A percentile compares a stretch with the other conserved stretches of the same genome.
Conservation (phyloP, 2,113 vertebrate species). For the Nyctibius bracteatus region DNA sequence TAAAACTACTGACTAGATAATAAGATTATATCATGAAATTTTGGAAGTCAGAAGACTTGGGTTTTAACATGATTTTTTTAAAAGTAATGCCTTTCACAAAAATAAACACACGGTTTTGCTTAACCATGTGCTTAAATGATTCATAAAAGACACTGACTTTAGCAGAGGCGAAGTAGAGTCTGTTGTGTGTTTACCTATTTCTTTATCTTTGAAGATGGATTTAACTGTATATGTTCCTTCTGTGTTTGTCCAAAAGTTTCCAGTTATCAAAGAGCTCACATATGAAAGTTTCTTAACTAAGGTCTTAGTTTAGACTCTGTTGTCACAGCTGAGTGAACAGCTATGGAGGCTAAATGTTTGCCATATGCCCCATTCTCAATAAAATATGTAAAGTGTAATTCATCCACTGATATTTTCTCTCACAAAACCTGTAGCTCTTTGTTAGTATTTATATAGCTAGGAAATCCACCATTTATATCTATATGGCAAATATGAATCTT, state of each 20-base stretch:
- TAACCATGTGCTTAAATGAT: not conserved
- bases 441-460: not conserved
- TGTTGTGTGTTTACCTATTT: not conserved
- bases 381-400: constrained; percentile 36
- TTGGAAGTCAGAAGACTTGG: not conserved
- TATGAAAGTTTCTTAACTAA: constrained; percentile 4
- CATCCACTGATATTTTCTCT: not conserved
- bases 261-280: not conserved
- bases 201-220: not conserved
- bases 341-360: constrained; percentile 47
- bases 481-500: not conserved
- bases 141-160: not conserved
- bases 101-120: not conserved
- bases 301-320: constrained; percentile 27
- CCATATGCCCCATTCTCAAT: constrained; percentile 6
- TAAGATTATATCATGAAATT: not conserved
- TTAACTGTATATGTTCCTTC: not conserved
- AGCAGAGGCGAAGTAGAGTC: not conserved
- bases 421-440: not conserved
- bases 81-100: not conserved
- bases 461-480: not conserved
- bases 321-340: constrained; percentile 25
- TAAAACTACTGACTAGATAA: not conserved
- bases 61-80: not conserved
- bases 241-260: not conserved